Evolutionary conservation across 2,113 vertebrate species (phyloP).

Genomic region (Podarcis muralis): DNA sequence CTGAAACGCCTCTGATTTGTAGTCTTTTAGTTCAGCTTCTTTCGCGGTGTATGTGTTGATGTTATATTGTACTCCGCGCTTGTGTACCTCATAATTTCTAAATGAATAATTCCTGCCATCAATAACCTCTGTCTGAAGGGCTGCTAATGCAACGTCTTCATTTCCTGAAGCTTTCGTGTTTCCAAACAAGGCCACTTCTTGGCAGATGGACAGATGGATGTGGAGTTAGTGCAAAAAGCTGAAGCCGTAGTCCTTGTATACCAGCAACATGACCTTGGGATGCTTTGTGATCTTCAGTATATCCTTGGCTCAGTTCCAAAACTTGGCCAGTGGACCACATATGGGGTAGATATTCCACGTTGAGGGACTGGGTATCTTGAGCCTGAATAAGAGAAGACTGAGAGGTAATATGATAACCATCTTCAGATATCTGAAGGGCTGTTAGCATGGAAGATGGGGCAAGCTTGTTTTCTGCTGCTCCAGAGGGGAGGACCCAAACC

Average conservation of each 20-base stretch:
- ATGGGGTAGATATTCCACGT: too few relatives aligned
- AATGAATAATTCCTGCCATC: slow-evolving; percentile 34
- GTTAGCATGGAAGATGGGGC: too few relatives aligned
- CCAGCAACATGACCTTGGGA: neutral
- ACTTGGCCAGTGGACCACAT: neutral
- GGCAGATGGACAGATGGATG: neutral
- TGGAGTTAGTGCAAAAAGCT: too few relatives aligned
- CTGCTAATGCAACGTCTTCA: neutral
- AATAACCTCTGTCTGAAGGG: neutral
- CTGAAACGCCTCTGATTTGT: slow-evolving; percentile 48
- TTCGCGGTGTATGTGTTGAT: slow-evolving; percentile 4
- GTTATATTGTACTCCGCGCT: slow-evolving; percentile 31
- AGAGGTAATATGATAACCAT: too few relatives aligned
- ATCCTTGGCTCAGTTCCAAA: neutral
- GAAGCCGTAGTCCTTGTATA: too few relatives aligned
- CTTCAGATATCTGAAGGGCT: too few relatives aligned
- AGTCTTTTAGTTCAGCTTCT: slow-evolving; percentile 15
- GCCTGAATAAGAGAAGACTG: too few relatives aligned
- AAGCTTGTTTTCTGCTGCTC: too few relatives aligned
- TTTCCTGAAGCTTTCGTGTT: neutral
- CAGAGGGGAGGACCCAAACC: too few relatives aligned
- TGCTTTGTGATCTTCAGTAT: too few relatives aligned
- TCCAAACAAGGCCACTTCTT: neutral
- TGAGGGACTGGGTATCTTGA: too few relatives aligned
- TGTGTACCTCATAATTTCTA: slow-evolving; percentile 40